Percentiles rank a stretch among this genome's conserved stretches.
Conservation (phyloP, 1,140 invertebrate species). For the Stegodyphus mimosarum region DNA sequence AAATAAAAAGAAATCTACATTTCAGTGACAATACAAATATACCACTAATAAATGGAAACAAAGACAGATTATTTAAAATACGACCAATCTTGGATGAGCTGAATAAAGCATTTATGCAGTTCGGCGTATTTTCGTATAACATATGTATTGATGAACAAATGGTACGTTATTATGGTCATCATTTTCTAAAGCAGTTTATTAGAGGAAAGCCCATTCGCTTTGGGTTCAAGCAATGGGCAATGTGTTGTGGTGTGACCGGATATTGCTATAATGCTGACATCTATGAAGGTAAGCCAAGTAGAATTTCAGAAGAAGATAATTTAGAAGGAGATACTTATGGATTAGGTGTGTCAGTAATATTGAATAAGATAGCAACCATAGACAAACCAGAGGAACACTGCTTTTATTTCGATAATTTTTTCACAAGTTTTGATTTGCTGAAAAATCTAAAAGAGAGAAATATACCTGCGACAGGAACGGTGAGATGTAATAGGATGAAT, state of each 20-base stretch:
- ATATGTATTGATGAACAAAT: conserved; percentile 16
- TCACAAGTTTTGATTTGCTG: conserved; percentile 34
- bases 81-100: conserved; percentile 13
- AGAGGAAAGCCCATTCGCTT: conserved; percentile 15
- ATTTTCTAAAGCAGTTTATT: conserved; percentile 14
- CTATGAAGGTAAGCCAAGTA: conserved; percentile 16
- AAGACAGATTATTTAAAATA: conserved; percentile 17
- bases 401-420: conserved; percentile 37
- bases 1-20: conserved; percentile 17
- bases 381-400: conserved; percentile 24
- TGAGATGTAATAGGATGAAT: conserved; percentile 33
- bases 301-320: conserved; percentile 16
- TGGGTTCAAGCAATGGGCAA: conserved; percentile 15
- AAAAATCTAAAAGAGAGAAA: conserved; percentile 39
- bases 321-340: conserved; percentile 16
- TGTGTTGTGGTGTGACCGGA: conserved; percentile 13
- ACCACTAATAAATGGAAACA: conserved; percentile 16
- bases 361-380: conserved; percentile 16
- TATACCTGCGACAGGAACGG: conserved; percentile 31
- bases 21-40: conserved; percentile 14
- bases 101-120: conserved; percentile 16
- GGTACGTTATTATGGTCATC: conserved; percentile 12
- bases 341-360: conserved; percentile 14
- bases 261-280: conserved; percentile 16
- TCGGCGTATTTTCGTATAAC: conserved; percentile 16